These are phyloP conservation scores for Sebastes baramenuke DNA, from an alignment of 2,797 vertebrate genomes.

Conservation along the genomic window DNA sequence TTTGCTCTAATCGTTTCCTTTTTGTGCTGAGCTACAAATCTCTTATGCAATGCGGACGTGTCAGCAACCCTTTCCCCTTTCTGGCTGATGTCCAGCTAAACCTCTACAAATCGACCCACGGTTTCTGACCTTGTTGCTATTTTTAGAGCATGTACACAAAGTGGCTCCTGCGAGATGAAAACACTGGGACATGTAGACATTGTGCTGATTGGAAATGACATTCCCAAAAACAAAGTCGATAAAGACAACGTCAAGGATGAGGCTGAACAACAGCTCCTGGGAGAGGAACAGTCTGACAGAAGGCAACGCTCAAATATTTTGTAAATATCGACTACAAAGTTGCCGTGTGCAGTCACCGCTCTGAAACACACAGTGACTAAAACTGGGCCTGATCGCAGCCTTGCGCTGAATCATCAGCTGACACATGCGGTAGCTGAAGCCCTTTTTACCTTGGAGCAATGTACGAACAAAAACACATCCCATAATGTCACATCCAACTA, in stretches of 20 bases:
- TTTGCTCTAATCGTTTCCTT: conserved; percentile 21
- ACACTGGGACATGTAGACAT: not conserved
- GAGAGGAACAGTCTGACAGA: conserved; percentile 15
- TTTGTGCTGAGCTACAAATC: conserved; percentile 53
- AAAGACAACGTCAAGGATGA: conserved; percentile 5
- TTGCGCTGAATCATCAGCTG: conserved; percentile 61
- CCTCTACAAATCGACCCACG: conserved; percentile 34
- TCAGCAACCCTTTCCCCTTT: conserved; percentile 43
- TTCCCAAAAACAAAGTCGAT: conserved; percentile 17
- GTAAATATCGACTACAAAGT: conserved; percentile 33
- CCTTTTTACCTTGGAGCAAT: conserved; percentile 29
- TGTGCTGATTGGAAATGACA: conserved; percentile 24
- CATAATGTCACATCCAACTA: conserved; percentile 4
- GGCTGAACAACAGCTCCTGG: not conserved
- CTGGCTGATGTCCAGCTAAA: conserved; percentile 58
- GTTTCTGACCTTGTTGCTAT: conserved; percentile 56
- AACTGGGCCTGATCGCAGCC: conserved; percentile 24
- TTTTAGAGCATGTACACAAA: conserved; percentile 14
- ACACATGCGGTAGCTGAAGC: conserved; percentile 27
- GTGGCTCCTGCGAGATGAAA: conserved; percentile 13
- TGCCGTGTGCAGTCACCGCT: conserved; percentile 4
- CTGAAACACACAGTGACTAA: conserved; percentile 35
- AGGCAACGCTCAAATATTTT: conserved; percentile 30
- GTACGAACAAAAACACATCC: conserved; percentile 20
- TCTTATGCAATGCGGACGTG: conserved; percentile 39